Evolutionary conservation across 37 sponge, comb jelly and placozoan genomes (phyloP), one percentile per base, ranked within the genome.

Genomic region (Agelas oroides): DNA sequence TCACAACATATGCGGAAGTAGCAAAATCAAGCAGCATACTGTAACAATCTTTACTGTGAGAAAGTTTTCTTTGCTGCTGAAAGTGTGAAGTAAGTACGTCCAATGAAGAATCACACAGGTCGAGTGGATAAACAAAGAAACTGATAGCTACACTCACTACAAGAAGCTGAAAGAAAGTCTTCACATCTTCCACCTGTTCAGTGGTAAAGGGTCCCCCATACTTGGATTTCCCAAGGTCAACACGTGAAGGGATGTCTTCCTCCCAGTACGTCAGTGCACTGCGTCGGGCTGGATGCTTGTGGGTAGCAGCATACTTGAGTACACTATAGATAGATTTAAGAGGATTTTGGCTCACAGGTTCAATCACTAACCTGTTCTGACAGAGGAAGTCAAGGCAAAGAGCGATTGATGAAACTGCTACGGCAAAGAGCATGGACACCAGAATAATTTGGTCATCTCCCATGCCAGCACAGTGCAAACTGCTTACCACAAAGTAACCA

Each of bases 181-280:
- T 75, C 17, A 75, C 76, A 31, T 57, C 59, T 75, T 75, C 59
- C 57, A 75, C 76, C 17, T 75, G 76, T 31, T 75, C 76, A 27
- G 53, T 52, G 6, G 76, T 75, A 30, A 31, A 75, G 2, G 46
- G 46, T 58, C 76, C 76, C 1, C 76, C 76, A 57, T 35, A 52
- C 20, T 52, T 55, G 2, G 27, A 27, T 52, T 52, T 75, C 17
- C 33, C 76, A 0, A 27, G 6, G 33, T 75, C 59, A 12, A 75
- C 5, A 5, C 76, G 76, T 25, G 30, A 58, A 28, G 76, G 76
- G 17, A 30, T 27, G 8, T n/a, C 27, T 12, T 19, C 68, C 34
- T 30, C 59, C 76, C 20, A 75, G 33, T 52, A 83, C 15, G 23
- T 34, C 12, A 58, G 31, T 19, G 76, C 76, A 57, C 76, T 75